Percentiles rank a stretch among this genome's conserved stretches.
Conservation (phyloP, 2,797 vertebrate species). For the Tokudaia muenninki region DNA sequence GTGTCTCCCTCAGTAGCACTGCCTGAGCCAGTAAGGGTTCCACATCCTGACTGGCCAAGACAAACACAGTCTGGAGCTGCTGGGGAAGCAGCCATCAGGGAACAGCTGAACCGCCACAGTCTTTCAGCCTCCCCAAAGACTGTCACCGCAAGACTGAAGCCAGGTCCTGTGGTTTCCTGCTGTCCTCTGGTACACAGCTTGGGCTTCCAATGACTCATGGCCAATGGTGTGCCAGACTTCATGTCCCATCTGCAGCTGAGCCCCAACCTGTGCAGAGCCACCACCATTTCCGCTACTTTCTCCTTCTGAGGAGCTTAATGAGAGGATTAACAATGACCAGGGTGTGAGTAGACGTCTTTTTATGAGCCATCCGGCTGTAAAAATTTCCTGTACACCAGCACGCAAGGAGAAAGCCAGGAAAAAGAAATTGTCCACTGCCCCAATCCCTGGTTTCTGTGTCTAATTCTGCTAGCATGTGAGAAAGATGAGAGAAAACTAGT, state of each 20-base stretch:
- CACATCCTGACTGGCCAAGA: conserved; percentile 84
- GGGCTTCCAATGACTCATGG: conserved; percentile 74
- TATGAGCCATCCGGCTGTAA: not conserved
- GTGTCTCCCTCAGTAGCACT: conserved; percentile 77
- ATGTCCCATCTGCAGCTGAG: conserved; percentile 72
- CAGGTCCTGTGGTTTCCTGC: conserved; percentile 87
- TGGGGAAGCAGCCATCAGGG: conserved; percentile 75
- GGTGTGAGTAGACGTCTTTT: conserved; percentile 46
- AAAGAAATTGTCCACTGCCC: not conserved
- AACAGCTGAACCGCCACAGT: conserved; percentile 84
- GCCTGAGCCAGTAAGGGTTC: conserved; percentile 81
- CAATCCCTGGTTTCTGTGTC: not conserved
- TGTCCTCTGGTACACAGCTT: conserved; percentile 70
- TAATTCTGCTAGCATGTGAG: not conserved
- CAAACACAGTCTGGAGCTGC: conserved; percentile 85
- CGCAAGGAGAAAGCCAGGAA: not conserved
- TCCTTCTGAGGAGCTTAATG: conserved; percentile 56
- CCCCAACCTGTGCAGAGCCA: conserved; percentile 45
- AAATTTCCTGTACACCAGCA: not conserved
- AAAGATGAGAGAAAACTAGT: conserved; percentile 34
- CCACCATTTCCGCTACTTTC: not conserved
- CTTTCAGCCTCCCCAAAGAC: conserved; percentile 83
- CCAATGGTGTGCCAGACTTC: conserved; percentile 74
- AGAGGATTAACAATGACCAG: conserved; percentile 59
- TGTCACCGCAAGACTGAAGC: conserved; percentile 83